Evolutionary conservation across 2,888 invertebrate genomes (phyloP).

Genomic region (Mechanitis messenoides): DNA sequence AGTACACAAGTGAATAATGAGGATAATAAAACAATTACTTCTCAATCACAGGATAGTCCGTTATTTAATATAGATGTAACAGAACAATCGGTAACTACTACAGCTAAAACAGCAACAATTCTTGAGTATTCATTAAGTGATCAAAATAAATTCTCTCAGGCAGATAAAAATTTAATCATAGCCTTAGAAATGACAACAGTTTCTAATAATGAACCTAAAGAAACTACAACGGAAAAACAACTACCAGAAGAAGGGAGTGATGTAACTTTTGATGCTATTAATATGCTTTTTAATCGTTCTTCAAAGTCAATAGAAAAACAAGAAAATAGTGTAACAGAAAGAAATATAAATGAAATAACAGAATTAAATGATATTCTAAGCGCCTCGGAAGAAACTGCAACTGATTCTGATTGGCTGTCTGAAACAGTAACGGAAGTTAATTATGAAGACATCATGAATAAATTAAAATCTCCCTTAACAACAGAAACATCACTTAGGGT

Average conservation of each 20-base stretch:
- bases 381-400: constrained; percentile 33
- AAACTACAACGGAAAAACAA: constrained; percentile 23
- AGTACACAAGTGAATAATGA: constrained; percentile 12
- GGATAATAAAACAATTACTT: constrained; percentile 6
- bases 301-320: constrained; percentile 53
- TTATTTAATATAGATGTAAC: constrained; percentile 8
- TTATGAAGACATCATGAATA: constrained; percentile 50
- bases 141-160: constrained; percentile 35
- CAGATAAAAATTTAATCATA: constrained; percentile 42
- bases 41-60: constrained; percentile 6
- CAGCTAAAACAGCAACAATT: constrained; percentile 30
- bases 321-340: constrained; percentile 20
- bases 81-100: constrained; percentile 30
- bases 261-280: constrained; percentile 59
- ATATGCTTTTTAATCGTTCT: constrained; percentile 55
- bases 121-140: constrained; percentile 41
- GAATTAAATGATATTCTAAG: constrained; percentile 32
- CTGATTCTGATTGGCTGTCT: constrained; percentile 61
- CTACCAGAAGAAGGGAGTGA: constrained; percentile 42
- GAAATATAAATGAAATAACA: constrained; percentile 26
- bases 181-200: constrained; percentile 36
- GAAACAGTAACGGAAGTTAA: constrained; percentile 56
- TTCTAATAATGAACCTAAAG: constrained; percentile 13
- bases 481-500: constrained; percentile 47
- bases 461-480: constrained; percentile 45